Base-by-base conservation (phyloP, 35 echinoderm and acorn worm genomes). In the Heliocidaris tuberculata region DNA sequence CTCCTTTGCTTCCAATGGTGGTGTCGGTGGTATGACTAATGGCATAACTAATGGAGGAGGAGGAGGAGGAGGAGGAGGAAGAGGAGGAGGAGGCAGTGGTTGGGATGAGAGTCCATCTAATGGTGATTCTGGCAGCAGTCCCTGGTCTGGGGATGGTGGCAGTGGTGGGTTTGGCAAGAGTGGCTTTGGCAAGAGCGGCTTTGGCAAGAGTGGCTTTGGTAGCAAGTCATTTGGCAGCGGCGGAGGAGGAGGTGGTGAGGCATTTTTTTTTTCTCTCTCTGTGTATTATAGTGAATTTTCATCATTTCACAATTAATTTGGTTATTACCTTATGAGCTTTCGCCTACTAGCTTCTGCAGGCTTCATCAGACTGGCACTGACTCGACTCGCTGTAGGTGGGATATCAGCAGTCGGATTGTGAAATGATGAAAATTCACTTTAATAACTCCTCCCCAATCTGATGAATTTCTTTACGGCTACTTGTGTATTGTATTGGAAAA, bases 171-270 rank as follows among this genome's bases (percentile, higher is more conserved):
- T 59, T 71, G 50, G 32, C 61, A 95, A 35, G 13, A 11, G 47
- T 30, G 65, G 65, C 3, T 35, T 59, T 65, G 50, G 32, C 61
- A 27, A 86, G 50, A n/a, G 52, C 2, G 15, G 48, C 59, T 93
- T 47, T 85, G 90, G 78, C n/a, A 27, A 86, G 50, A n/a, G 52
- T 8, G 15, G 48, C 59, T 93, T 47, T 85, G 90, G 78, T 19
- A 94, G 85, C 35, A 94, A 90, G 49, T 21, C 30, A n/a, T 21
- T 27, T 30, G 13, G 31, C 19, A 86, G 88, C 11, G 47, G 48
- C 30, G 96, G 85, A 48, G 88, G 96, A 32, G 85, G 94, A 3
- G 50, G 93, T 6, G 88, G 88, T 90, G 48, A 47, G 88, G 42
- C 7, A 19, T 27, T 78, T 78, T 78, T 78, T 24, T 78, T 4